Evolutionary conservation across 2,888 invertebrate genomes (phyloP).

Genomic region (Pharmacophagus antenor): DNA sequence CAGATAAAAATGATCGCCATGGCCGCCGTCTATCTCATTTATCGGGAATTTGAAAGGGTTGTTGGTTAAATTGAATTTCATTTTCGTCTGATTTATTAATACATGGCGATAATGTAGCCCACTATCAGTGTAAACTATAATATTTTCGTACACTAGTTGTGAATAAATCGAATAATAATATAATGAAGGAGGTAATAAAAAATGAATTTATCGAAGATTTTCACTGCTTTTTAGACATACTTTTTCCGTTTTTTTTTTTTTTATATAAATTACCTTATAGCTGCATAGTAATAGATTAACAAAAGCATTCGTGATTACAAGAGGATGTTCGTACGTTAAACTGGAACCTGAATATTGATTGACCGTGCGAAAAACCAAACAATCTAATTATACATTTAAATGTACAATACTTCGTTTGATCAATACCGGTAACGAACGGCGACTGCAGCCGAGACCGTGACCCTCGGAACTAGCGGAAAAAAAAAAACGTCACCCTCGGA

Average conservation of each 20-base stretch:
- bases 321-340: background rate
- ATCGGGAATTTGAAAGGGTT: conserved; percentile 18
- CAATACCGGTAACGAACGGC: conserved; percentile 60
- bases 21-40: conserved; percentile 3
- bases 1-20: conserved; percentile 56
- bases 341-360: conserved; percentile 30
- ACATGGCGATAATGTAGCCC: no score
- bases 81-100: no score
- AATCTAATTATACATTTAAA: conserved; percentile 57
- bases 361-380: conserved; percentile 64
- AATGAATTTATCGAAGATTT: no score
- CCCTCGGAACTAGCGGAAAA: conserved; percentile 53
- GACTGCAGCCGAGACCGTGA: conserved; percentile 54
- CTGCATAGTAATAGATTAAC: background rate
- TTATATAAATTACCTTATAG: background rate
- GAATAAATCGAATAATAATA: no score
- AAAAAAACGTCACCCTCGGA: conserved; percentile 70
- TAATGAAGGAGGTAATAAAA: no score
- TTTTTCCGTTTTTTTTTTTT: no score
- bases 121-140: no score
- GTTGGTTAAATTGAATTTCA: no score
- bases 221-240: no score
- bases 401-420: conserved; percentile 64
- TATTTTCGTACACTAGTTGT: no score
- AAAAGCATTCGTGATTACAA: background rate